Base-by-base conservation (phyloP, 2,888 invertebrate species). In the Hemistola chrysoprasaria region DNA sequence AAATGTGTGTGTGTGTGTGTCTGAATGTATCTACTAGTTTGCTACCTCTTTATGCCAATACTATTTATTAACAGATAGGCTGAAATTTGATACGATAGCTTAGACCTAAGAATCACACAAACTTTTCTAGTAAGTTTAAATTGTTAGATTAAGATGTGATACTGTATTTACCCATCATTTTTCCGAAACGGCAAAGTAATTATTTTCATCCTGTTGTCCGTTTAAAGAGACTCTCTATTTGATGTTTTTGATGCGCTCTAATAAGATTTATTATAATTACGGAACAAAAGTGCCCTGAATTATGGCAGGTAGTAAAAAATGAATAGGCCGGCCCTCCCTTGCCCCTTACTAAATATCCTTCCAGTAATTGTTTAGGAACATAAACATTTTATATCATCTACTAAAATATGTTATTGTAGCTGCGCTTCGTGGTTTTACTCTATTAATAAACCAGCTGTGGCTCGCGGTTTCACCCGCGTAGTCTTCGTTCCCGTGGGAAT, bases 211-310 rank as follows among this genome's bases (percentile, higher is more conserved):
- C 39, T 42, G 46, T 47, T 38, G 40, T 45, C 40, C 43, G 38
- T 44, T 29, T 32, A 36, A 40, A 35, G 35, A 40, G 36, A 45
- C 32, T 45, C 11, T 31, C 35, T 45, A 36, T 46, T 53, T 49
- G 47, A 40, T 39, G 47, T 45, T 54, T 51, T 51, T 54, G 53
- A 54, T 49, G 54, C 43, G 45, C 39, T 49, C 40, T 54, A 49
- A 54, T 51, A 49, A 29, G 39, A 54, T 54, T 51, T 49, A 54
- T 43, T 47, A 51, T 51, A 53, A 54, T 54, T 47, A 54, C 29
- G 37, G 26, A 41, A 45, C 36, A 37, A 40, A 36, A 38, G 44
- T 40, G 27, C 46, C 40, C 20, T 40, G 38, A 49, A 39, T 51
- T 49, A 51, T 41, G 40, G 42, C 24, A 40, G 42, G 43, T 47